Conservation (phyloP, 2,888 invertebrate genomes). For the Lasius platythorax region DNA sequence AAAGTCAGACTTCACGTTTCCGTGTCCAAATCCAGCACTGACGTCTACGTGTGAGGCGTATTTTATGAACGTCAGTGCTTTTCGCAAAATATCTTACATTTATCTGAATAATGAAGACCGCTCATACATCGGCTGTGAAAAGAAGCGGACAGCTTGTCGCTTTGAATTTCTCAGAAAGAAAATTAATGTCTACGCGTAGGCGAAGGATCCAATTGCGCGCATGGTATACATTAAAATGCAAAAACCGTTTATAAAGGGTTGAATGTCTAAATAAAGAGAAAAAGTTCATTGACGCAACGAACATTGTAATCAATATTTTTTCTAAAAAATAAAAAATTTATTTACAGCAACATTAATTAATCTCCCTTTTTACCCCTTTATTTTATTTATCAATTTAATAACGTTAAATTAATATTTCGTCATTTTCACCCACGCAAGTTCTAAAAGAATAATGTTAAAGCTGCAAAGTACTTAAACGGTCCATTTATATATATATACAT, state of each 20-base stretch:
- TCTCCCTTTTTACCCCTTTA: background rate
- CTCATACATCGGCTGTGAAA: background rate
- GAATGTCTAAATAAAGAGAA: slow-evolving; percentile 8
- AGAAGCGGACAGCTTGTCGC: slow-evolving; percentile 30
- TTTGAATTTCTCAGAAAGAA: slow-evolving; percentile 63
- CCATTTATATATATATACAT: background rate
- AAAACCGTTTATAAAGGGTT: slow-evolving; percentile 1
- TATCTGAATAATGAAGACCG: slow-evolving; percentile 38
- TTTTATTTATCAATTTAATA: background rate
- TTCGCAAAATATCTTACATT: slow-evolving; percentile 21
- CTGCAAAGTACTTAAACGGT: background rate
- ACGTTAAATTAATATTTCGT: background rate
- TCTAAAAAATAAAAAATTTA: background rate
- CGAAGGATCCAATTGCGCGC: slow-evolving; percentile 34
- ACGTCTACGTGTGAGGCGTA: slow-evolving; percentile 2
- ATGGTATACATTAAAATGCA: slow-evolving; percentile 22
- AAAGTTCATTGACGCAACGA: background rate
- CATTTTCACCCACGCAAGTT: background rate
- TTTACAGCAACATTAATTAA: background rate
- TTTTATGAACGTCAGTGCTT: slow-evolving; percentile 11
- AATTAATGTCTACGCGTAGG: slow-evolving; percentile 67
- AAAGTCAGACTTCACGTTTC: background rate
- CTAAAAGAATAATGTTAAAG: background rate
- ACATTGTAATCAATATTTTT: background rate
- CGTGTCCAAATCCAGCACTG: background rate